Conservation (phyloP, 2,888 invertebrate species). For the Hydroisotoma schaefferi region DNA sequence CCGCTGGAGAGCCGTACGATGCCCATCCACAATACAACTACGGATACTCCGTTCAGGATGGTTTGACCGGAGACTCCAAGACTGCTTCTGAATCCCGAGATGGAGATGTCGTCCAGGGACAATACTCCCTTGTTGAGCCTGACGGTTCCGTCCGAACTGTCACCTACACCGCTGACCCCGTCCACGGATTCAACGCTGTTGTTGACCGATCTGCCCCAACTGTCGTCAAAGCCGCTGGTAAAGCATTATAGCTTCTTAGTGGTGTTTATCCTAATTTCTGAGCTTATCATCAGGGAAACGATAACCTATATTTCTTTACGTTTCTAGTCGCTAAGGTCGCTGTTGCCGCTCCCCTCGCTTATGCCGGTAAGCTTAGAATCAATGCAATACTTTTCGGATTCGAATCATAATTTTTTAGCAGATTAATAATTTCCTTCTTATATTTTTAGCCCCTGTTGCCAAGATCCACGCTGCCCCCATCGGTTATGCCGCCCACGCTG, state of each 20-base stretch:
- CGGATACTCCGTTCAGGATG: constrained; percentile 28
- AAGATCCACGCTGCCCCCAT: constrained; percentile 4
- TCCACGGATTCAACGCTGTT: constrained; percentile 22
- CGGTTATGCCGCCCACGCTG: neutral
- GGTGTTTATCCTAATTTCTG: no score
- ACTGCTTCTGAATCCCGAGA: constrained; percentile 20
- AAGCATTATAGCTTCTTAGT: no score
- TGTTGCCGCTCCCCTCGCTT: constrained; percentile 35
- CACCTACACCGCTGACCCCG: constrained; percentile 19
- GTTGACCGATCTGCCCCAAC: constrained; percentile 11
- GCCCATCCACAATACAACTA: constrained; percentile 28
- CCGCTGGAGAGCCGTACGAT: constrained; percentile 26
- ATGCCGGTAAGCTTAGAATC: neutral
- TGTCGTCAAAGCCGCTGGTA: constrained; percentile 24
- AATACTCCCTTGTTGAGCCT: constrained; percentile 37
- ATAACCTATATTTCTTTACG: no score
- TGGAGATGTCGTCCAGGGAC: constrained; percentile 35
- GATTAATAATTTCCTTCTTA: no score
- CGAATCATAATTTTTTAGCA: no score
- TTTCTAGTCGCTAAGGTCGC: constrained; percentile 10
- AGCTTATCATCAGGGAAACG: no score
- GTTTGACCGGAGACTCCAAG: constrained; percentile 27
- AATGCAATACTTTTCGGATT: no score
- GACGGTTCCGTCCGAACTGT: constrained; percentile 35
- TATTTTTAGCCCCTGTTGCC: no score